A percentile compares a stretch with the other conserved stretches of the same genome.
Conservation (phyloP, 2,888 invertebrate species). For the Apamea anceps region DNA sequence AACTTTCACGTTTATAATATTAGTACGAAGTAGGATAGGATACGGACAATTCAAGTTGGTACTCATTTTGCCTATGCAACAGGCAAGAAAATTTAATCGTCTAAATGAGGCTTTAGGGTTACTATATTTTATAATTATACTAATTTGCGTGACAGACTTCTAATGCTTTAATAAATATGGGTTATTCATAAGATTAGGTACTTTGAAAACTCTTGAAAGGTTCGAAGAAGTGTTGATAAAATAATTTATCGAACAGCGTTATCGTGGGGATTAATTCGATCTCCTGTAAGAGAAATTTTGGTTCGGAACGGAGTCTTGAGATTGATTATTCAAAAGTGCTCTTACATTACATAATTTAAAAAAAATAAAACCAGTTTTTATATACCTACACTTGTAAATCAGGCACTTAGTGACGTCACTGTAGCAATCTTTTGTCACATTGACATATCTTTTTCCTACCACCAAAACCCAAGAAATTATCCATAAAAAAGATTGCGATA, state of each 20-base stretch:
- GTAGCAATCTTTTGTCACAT: neutral
- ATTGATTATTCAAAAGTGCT: neutral
- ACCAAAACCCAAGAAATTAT: too few species aligned
- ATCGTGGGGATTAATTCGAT: neutral
- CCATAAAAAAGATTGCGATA: too few species aligned
- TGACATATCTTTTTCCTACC: neutral
- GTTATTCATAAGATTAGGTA: neutral
- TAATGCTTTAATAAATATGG: neutral
- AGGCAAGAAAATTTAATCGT: neutral
- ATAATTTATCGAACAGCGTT: neutral
- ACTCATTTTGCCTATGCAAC: neutral
- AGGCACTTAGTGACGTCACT: neutral
- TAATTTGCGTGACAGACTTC: neutral
- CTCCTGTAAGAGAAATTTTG: neutral
- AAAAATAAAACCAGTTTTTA: neutral
- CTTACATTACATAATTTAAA: neutral
- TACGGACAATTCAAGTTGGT: neutral
- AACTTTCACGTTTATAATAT: too few species aligned
- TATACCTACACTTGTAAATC: neutral
- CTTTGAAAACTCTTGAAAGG: neutral
- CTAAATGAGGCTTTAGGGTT: neutral
- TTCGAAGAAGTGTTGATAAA: neutral
- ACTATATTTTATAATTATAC: too few species aligned
- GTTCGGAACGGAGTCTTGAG: neutral
- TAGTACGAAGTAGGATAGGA: too few species aligned